Conservation (phyloP, 2,113 vertebrate species). For the Hydrolagus affinis region DNA sequence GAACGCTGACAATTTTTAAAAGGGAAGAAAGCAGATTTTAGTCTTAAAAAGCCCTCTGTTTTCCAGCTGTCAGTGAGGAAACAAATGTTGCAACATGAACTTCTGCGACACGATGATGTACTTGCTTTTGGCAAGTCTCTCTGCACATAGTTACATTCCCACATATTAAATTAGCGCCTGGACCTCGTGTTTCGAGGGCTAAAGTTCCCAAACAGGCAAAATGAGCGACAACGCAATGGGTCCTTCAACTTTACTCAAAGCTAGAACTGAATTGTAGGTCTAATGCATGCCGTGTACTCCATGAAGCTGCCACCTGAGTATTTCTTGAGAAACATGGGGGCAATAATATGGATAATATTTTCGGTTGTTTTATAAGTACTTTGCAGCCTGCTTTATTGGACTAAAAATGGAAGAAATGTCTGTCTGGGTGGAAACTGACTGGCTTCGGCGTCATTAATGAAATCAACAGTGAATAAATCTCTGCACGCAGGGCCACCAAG, state of each 20-base stretch:
- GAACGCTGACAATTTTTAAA: too few relatives aligned
- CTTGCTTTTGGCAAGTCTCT: neutral
- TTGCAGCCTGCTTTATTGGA: too few relatives aligned
- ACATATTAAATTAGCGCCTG: conserved; percentile 4
- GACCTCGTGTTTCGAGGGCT: neutral
- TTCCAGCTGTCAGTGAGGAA: too few relatives aligned
- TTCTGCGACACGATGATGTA: too few relatives aligned
- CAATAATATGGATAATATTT: too few relatives aligned
- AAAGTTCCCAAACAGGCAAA: neutral
- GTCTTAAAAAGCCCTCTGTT: too few relatives aligned
- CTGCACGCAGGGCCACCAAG: neutral
- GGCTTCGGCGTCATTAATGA: neutral
- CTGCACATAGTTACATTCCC: neutral
- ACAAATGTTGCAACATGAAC: too few relatives aligned
- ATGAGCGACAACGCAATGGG: neutral
- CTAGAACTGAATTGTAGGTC: neutral
- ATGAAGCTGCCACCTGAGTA: too few relatives aligned
- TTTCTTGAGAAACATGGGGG: too few relatives aligned
- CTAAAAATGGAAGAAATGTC: neutral
- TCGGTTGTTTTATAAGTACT: too few relatives aligned
- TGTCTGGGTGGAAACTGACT: neutral
- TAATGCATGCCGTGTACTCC: too few relatives aligned
- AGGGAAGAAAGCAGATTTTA: too few relatives aligned
- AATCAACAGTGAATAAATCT: neutral
- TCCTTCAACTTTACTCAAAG: neutral